Evolutionary conservation across 2,888 invertebrate genomes (phyloP).

Genomic region (Melieria crassipennis): DNA sequence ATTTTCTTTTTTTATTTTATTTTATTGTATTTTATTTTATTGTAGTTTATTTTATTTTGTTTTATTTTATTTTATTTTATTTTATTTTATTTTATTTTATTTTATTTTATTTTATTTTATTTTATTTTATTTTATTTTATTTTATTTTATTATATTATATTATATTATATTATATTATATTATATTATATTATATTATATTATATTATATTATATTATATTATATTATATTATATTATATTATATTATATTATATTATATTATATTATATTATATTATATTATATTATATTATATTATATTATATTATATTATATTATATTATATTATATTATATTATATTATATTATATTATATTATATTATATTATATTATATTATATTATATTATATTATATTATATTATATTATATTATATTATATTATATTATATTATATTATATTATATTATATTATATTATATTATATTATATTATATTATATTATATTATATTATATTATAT

Average conservation of each 20-base stretch:
- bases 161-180: no score
- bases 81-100: no score
- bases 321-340: background rate
- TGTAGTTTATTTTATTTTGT: no score
- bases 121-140: no score
- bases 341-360: background rate
- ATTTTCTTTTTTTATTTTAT: no score
- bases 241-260: slow-evolving; percentile 4
- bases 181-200: no score
- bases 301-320: background rate
- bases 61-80: no score
- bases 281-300: background rate
- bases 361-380: background rate
- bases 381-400: background rate
- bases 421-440: slow-evolving; percentile 1
- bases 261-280: slow-evolving; percentile 4
- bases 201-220: background rate
- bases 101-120: no score
- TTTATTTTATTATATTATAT: no score
- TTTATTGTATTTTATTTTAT: no score
- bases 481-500: background rate
- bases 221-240: slow-evolving; percentile 4
- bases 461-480: background rate
- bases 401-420: background rate
- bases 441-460: no score